Percentiles rank a stretch among this genome's conserved stretches.
phyloP scores from a whole-genome alignment of 30 jellyfish, hydroid and myxozoan genomes.

The Aurelia aurita complex sp. Pacific region DNA sequence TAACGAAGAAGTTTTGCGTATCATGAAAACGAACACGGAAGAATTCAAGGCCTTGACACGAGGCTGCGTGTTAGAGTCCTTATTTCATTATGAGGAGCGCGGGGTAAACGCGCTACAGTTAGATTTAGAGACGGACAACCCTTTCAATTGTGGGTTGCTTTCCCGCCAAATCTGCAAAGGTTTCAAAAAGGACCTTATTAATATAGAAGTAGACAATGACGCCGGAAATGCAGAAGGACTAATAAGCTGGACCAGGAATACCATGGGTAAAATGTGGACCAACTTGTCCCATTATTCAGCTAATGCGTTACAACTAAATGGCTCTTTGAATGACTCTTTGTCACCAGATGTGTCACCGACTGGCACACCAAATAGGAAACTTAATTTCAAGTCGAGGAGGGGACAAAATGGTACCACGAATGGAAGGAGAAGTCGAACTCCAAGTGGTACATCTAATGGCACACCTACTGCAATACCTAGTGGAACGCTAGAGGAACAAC shows the following conservation, averaged over 20 bases:
- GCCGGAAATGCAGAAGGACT: background rate
- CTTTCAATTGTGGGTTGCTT: conserved; percentile 66
- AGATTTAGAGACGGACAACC: conserved; percentile 71
- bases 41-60: conserved; percentile 75
- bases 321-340: background rate
- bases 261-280: conserved; percentile 8
- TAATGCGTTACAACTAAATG: background rate
- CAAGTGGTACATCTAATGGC: no score
- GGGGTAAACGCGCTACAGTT: background rate
- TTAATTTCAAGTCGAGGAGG: background rate
- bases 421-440: no score
- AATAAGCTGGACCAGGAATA: background rate
- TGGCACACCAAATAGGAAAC: background rate
- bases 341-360: background rate
- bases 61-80: conserved; percentile 79
- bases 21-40: conserved; percentile 24
- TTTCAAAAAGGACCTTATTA: conserved; percentile 7
- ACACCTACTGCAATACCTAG: no score
- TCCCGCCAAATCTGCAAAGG: conserved; percentile 16
- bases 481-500: no score
- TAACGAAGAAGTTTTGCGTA: conserved; percentile 41
- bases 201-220: background rate
- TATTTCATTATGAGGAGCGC: conserved; percentile 73
- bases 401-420: background rate
- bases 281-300: background rate